Conservation (phyloP, 2,113 vertebrate species). For the Pachypanchax playfairii region DNA sequence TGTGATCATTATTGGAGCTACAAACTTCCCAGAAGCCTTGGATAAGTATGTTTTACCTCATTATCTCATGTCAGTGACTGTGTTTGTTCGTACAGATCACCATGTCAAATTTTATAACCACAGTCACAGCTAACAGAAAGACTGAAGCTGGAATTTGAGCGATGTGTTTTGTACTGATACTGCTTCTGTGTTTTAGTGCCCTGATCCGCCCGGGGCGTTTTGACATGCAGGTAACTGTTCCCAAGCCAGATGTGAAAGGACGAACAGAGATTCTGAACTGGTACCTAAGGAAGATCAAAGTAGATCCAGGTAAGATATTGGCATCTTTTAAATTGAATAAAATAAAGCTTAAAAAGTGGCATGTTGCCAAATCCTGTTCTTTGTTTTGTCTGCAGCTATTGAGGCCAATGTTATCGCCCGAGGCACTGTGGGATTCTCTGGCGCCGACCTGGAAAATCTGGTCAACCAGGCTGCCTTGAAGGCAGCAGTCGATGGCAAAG, state of each 20-base stretch:
- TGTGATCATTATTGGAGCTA: conserved; percentile 97
- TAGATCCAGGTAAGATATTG: conserved; percentile 83
- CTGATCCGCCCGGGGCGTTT: conserved; percentile 96
- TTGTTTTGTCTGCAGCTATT: conserved; percentile 63
- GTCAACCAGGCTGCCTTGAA: conserved; percentile 97
- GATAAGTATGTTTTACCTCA: conserved; percentile 87
- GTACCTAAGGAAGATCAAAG: conserved; percentile 98
- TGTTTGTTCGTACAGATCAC: background rate
- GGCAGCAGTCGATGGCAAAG: conserved; percentile 95
- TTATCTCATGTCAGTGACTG: background rate
- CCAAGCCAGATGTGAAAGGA: conserved; percentile 94
- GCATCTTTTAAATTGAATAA: background rate
- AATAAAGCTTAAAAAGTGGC: background rate
- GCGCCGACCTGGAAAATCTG: conserved; percentile 97
- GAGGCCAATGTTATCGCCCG: conserved; percentile 94
- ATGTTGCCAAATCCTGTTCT: background rate
- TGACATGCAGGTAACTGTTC: conserved; percentile 98
- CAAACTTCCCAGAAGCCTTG: conserved; percentile 97
- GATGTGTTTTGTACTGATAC: background rate
- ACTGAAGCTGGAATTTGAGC: fast-evolving
- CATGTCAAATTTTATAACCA: too few relatives aligned
- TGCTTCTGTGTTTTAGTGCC: conserved; percentile 80
- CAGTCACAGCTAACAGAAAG: background rate
- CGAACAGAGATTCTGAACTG: conserved; percentile 97
- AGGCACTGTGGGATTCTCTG: conserved; percentile 97